Evolutionary conservation across 2,888 invertebrate species (phyloP).

Genomic region (Nephrotoma appendiculata): DNA sequence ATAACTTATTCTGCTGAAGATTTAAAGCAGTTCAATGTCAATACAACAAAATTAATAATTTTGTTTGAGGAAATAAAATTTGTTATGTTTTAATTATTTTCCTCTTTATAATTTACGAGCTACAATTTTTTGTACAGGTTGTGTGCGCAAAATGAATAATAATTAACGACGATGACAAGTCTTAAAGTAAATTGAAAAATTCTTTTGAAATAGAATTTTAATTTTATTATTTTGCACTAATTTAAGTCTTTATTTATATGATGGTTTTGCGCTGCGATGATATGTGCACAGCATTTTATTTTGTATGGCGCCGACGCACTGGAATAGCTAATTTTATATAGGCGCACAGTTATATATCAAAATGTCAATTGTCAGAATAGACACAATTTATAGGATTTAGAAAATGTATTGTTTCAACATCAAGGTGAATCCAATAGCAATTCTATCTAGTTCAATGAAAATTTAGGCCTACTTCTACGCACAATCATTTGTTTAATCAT

Average conservation of each 20-base stretch:
- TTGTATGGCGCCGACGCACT: background rate
- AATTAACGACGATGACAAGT: background rate
- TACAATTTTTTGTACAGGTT: background rate
- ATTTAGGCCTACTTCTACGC: too few species aligned
- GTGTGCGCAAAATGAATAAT: background rate
- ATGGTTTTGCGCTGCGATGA: background rate
- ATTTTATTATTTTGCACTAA: background rate
- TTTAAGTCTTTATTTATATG: background rate
- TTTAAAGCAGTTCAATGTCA: background rate
- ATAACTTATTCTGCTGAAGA: background rate
- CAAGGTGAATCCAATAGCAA: too few species aligned
- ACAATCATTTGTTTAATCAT: too few species aligned
- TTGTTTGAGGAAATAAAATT: background rate
- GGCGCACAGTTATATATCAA: too few species aligned
- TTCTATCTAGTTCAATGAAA: too few species aligned
- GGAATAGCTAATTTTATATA: background rate
- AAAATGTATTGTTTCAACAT: too few species aligned
- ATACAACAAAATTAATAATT: background rate
- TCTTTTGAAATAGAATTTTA: background rate
- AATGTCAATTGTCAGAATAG: too few species aligned
- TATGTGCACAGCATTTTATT: background rate
- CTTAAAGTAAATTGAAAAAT: background rate
- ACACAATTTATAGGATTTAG: too few species aligned
- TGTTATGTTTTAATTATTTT: background rate
- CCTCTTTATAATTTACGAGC: background rate